Evolutionary conservation across 2,113 vertebrate species (phyloP).

Genomic region (Mesocricetus auratus): DNA sequence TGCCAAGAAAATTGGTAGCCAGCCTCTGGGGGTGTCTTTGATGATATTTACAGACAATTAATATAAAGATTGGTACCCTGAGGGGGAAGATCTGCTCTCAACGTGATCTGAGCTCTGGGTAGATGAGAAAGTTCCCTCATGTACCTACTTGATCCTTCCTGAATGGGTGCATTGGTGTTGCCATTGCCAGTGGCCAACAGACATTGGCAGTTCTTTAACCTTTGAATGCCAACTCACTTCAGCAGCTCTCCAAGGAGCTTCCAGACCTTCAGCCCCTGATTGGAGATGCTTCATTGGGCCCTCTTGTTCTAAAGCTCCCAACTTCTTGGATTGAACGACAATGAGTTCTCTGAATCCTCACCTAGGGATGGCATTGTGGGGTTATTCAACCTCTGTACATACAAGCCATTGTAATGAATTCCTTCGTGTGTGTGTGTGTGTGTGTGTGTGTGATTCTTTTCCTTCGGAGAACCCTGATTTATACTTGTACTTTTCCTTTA

Average conservation of each 20-base stretch:
- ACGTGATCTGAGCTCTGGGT: background rate
- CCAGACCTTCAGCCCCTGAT: background rate
- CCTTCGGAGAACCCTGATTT: background rate
- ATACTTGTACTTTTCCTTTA: background rate
- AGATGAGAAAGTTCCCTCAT: background rate
- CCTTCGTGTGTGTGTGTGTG: background rate
- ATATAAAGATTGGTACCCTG: background rate
- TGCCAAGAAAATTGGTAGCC: background rate
- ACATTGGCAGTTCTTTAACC: background rate
- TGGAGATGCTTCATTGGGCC: background rate
- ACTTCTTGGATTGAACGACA: background rate
- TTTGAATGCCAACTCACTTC: background rate
- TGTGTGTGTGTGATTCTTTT: background rate
- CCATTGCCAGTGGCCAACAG: background rate
- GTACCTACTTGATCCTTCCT: background rate
- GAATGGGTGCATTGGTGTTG: background rate
- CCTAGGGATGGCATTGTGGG: background rate
- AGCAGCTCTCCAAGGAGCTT: background rate
- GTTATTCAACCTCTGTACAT: background rate
- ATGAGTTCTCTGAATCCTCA: background rate
- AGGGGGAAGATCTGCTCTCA: background rate
- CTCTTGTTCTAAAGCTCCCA: background rate
- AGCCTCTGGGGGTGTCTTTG: background rate
- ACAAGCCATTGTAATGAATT: background rate
- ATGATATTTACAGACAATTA: background rate